These are phyloP conservation scores for Dryas iulia DNA, from an alignment of 1,140 invertebrate species.

Conservation along the genomic window DNA sequence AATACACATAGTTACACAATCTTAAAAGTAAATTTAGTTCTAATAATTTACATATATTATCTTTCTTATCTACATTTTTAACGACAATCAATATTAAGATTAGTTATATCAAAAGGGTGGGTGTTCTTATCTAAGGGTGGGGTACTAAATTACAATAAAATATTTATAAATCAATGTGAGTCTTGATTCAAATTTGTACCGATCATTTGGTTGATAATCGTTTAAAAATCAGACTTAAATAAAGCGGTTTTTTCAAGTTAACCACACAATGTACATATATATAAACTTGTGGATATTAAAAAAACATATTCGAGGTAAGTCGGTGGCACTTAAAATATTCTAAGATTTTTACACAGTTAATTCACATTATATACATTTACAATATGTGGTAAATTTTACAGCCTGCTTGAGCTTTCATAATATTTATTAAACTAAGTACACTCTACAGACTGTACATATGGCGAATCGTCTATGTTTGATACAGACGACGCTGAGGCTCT, in stretches of 20 bases:
- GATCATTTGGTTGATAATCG: background rate
- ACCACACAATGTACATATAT: no score
- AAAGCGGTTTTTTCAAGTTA: no score
- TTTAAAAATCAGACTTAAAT: background rate
- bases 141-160: background rate
- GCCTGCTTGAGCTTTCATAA: constrained; percentile 1
- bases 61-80: background rate
- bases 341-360: background rate
- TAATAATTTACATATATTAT: background rate
- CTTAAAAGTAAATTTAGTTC: no score
- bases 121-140: background rate
- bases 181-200: background rate
- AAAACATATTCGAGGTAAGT: background rate
- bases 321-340: background rate
- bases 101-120: background rate
- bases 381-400: no score
- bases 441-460: constrained; percentile 65
- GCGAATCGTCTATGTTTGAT: constrained; percentile 57
- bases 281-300: background rate
- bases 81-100: background rate
- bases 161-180: background rate
- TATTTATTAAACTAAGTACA: constrained; percentile 41
- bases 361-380: background rate
- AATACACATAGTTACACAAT: no score
- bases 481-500: constrained; percentile 56